phyloP scores from a whole-genome alignment of 2,797 vertebrate species.

The Gila robusta region DNA sequence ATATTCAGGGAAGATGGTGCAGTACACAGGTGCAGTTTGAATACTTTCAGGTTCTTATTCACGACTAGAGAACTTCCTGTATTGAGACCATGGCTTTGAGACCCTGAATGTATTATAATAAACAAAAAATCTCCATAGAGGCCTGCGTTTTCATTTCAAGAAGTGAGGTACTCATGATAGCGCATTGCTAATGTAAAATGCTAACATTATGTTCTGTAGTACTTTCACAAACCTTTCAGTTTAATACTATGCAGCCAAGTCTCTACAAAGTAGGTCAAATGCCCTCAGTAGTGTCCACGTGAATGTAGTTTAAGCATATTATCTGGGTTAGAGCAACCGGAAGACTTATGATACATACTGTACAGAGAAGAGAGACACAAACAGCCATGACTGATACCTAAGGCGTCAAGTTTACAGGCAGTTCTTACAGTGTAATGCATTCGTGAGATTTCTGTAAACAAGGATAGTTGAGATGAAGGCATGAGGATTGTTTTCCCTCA shows the following conservation, averaged over 20 bases:
- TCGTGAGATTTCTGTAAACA: constrained; percentile 50
- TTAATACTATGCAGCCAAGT: constrained; percentile 23
- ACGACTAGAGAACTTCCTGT: neutral
- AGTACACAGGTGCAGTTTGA: neutral
- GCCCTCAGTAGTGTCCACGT: neutral
- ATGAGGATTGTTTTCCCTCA: constrained; percentile 18
- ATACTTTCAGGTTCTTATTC: constrained; percentile 12
- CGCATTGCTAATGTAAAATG: neutral
- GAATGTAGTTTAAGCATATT: constrained; percentile 7
- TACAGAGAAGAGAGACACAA: constrained; percentile 38
- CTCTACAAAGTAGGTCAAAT: neutral
- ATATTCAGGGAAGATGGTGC: neutral
- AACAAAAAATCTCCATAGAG: constrained; percentile 13
- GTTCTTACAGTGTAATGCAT: constrained; percentile 39
- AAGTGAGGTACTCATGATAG: constrained; percentile 44
- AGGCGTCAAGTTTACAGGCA: constrained; percentile 11
- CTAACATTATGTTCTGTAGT: constrained; percentile 1
- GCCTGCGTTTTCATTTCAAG: constrained; percentile 9
- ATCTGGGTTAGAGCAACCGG: constrained; percentile 46
- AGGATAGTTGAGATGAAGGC: constrained; percentile 41
- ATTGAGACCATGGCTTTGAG: constrained; percentile 44
- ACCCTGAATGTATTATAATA: constrained; percentile 40
- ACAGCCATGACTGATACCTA: constrained; percentile 26
- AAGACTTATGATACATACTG: constrained; percentile 62
- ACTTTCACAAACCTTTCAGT: neutral